Percentiles rank a stretch among this genome's conserved stretches.
These are phyloP conservation scores for Drosophila melanosoma DNA, from an alignment of 2,888 invertebrate genomes.

Conservation along the genomic window DNA sequence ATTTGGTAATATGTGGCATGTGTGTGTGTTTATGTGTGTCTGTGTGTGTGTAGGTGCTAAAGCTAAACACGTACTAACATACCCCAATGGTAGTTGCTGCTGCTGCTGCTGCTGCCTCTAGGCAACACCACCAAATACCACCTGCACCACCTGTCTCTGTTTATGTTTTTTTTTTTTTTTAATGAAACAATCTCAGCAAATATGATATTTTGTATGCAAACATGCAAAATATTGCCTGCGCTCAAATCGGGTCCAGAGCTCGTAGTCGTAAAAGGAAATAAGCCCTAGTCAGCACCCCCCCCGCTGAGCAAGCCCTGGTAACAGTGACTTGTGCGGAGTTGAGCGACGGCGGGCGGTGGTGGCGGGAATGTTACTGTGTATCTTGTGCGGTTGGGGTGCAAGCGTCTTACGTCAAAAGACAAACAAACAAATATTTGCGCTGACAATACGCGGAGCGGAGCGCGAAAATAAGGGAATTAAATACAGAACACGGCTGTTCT, in stretches of 20 bases:
- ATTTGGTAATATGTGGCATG: slow-evolving; percentile 69
- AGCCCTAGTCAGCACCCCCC: slow-evolving; percentile 44
- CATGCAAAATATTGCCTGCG: slow-evolving; percentile 75
- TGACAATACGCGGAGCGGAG: slow-evolving; percentile 65
- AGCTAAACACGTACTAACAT: slow-evolving; percentile 77
- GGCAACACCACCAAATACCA: slow-evolving; percentile 56
- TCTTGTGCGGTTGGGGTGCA: slow-evolving; percentile 47
- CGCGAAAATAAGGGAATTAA: slow-evolving; percentile 50
- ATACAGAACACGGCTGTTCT: slow-evolving; percentile 29
- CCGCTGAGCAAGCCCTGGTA: slow-evolving; percentile 13
- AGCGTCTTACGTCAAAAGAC: slow-evolving; percentile 69
- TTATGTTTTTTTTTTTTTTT: slow-evolving; percentile 61
- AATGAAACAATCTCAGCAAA: slow-evolving; percentile 80
- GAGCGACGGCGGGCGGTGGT: neutral
- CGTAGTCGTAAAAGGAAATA: slow-evolving; percentile 71
- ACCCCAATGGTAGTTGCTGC: slow-evolving; percentile 41
- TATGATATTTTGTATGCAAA: slow-evolving; percentile 81
- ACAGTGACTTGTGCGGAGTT: neutral
- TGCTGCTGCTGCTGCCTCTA: slow-evolving; percentile 42
- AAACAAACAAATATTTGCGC: slow-evolving; percentile 78
- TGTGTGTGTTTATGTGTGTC: slow-evolving; percentile 9
- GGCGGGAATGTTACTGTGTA: slow-evolving; percentile 8
- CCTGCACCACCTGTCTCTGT: slow-evolving; percentile 34
- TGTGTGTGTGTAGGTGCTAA: slow-evolving; percentile 62
- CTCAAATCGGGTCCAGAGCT: slow-evolving; percentile 38